These are phyloP conservation scores for Cosmopolites sordidus DNA, from an alignment of 2,888 invertebrate genomes.

Conservation along the genomic window DNA sequence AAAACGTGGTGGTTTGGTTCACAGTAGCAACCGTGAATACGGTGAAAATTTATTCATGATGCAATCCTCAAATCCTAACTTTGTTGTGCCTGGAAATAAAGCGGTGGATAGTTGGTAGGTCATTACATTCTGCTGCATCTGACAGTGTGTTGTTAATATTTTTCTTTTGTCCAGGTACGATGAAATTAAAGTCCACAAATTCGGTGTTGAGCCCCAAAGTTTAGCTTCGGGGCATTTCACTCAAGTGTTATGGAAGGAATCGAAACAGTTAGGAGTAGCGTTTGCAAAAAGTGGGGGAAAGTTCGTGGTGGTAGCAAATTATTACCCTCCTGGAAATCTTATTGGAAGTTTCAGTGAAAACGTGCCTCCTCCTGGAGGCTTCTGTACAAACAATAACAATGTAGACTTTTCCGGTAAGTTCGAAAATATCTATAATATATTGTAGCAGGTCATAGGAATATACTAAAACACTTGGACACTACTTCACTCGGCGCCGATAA, in stretches of 20 bases:
- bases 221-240: constrained; percentile 66
- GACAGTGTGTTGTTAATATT: neutral
- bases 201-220: constrained; percentile 62
- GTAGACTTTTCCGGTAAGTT: constrained; percentile 3
- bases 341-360: constrained; percentile 67
- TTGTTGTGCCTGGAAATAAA: constrained; percentile 63
- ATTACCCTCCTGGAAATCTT: constrained; percentile 84
- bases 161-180: constrained; percentile 50
- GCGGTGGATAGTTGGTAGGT: constrained; percentile 65
- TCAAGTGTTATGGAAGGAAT: constrained; percentile 78
- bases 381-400: constrained; percentile 45
- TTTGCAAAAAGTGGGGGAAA: constrained; percentile 64
- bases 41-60: constrained; percentile 68
- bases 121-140: neutral
- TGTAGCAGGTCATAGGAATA: too few species aligned
- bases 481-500: too few species aligned
- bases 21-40: constrained; percentile 56
- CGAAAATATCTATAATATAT: too few species aligned
- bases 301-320: constrained; percentile 83
- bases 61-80: constrained; percentile 62
- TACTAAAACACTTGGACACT: too few species aligned
- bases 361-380: constrained; percentile 58
- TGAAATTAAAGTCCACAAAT: constrained; percentile 67
- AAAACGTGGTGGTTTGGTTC: constrained; percentile 52
- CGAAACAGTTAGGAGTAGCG: constrained; percentile 70